phyloP scores from a whole-genome alignment of 2,888 invertebrate species.

The Eurois occulta region DNA sequence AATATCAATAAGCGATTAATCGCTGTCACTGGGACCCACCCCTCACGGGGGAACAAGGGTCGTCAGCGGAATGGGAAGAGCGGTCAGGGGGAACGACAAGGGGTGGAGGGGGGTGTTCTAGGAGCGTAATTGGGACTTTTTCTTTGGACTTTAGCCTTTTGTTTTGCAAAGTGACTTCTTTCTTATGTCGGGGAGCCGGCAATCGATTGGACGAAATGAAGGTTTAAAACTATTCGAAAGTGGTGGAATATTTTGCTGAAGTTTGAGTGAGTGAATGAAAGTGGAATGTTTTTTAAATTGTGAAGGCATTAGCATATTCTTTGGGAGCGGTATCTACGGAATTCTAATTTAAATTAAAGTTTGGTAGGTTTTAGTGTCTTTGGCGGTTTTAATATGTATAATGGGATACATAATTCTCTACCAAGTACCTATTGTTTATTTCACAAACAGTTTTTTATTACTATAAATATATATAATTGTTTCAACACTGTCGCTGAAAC shows the following conservation, averaged over 20 bases:
- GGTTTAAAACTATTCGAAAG: conserved; percentile 62
- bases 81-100: conserved; percentile 52
- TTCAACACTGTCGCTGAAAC: background rate
- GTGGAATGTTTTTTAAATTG: conserved; percentile 46
- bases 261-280: conserved; percentile 42
- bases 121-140: conserved; percentile 90
- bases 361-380: background rate
- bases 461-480: background rate
- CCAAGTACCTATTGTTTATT: too few species aligned
- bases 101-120: conserved; percentile 48
- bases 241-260: conserved; percentile 57
- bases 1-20: conserved; percentile 63
- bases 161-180: conserved; percentile 89
- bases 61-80: conserved; percentile 63
- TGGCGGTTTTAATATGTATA: too few species aligned
- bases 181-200: conserved; percentile 75
- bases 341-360: conserved; percentile 9
- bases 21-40: conserved; percentile 66
- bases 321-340: background rate
- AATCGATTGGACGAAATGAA: conserved; percentile 80
- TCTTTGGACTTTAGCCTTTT: conserved; percentile 87
- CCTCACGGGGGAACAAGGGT: conserved; percentile 63
- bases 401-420: background rate
- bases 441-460: background rate
- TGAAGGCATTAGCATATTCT: conserved; percentile 20